A percentile compares a stretch with the other conserved stretches of the same genome.
Evolutionary conservation across 2,797 vertebrate genomes (phyloP).

Genomic region (Meda fulgida): DNA sequence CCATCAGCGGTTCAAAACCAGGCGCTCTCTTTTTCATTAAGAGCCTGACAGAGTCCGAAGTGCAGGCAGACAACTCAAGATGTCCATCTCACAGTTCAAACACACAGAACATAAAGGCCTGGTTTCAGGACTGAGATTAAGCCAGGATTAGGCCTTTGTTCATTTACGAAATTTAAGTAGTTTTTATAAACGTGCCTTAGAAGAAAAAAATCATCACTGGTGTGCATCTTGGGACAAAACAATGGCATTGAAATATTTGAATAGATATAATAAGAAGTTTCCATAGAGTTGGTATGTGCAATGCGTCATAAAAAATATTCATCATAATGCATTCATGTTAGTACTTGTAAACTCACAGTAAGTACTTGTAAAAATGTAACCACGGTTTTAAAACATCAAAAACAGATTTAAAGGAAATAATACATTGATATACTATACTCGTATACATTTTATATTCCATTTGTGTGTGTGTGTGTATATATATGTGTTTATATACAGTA

Average conservation of each 20-base stretch:
- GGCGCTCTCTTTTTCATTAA: constrained; percentile 81
- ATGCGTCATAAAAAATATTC: background rate
- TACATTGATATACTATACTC: no score
- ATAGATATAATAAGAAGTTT: background rate
- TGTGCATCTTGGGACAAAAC: background rate
- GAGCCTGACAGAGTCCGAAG: constrained; percentile 72
- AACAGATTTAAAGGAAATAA: background rate
- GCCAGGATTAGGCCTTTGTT: background rate
- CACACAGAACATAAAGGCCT: background rate
- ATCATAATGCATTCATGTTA: background rate
- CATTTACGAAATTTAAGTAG: background rate
- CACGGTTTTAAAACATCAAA: background rate
- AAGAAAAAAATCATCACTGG: background rate
- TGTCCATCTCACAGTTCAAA: constrained; percentile 21
- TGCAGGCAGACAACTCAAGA: constrained; percentile 39
- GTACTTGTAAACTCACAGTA: no score
- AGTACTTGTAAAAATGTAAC: background rate
- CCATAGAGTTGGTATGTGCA: background rate
- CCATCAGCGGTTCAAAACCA: constrained; percentile 79
- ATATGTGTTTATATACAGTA: no score
- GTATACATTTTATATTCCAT: no score
- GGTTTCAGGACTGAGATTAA: background rate
- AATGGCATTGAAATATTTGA: background rate
- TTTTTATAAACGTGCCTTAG: background rate
- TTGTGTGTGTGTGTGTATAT: no score